phyloP scores from a whole-genome alignment of 2,113 vertebrate species.

The Chiloscyllium plagiosum region DNA sequence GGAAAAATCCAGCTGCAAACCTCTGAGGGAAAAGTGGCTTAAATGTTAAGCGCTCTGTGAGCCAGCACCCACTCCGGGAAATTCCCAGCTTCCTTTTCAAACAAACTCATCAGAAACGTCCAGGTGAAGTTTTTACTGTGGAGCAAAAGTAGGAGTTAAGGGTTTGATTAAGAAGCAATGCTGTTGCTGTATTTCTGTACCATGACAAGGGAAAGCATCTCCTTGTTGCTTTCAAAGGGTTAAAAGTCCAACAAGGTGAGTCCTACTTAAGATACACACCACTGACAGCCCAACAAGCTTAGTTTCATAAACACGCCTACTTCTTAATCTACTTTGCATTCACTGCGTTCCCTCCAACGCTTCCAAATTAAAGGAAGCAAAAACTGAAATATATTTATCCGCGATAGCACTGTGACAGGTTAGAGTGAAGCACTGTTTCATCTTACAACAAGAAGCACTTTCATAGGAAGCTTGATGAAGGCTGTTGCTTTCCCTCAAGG shows the following conservation, averaged over 20 bases:
- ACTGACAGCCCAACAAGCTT: background rate
- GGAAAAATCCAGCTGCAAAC: too few relatives aligned
- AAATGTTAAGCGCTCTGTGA: too few relatives aligned
- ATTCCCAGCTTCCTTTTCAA: background rate
- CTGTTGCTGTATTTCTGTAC: background rate
- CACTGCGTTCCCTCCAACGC: background rate
- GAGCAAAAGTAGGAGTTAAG: background rate
- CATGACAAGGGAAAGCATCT: background rate
- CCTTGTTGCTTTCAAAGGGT: background rate
- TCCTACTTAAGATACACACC: background rate
- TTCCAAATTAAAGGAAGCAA: background rate
- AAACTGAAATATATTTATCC: background rate
- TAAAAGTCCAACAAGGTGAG: background rate
- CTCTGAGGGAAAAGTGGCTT: background rate
- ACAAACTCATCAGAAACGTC: background rate
- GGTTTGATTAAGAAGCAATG: background rate
- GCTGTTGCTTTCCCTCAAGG: too few relatives aligned
- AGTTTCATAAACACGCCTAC: background rate
- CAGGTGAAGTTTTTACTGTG: background rate
- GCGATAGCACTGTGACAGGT: background rate
- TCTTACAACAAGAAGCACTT: background rate
- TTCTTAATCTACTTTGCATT: background rate
- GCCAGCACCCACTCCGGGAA: too few relatives aligned
- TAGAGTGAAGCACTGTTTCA: too few relatives aligned
- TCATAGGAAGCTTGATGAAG: too few relatives aligned